phyloP scores from a whole-genome alignment of 1,140 invertebrate genomes.

The Paraescarpia echinospica region DNA sequence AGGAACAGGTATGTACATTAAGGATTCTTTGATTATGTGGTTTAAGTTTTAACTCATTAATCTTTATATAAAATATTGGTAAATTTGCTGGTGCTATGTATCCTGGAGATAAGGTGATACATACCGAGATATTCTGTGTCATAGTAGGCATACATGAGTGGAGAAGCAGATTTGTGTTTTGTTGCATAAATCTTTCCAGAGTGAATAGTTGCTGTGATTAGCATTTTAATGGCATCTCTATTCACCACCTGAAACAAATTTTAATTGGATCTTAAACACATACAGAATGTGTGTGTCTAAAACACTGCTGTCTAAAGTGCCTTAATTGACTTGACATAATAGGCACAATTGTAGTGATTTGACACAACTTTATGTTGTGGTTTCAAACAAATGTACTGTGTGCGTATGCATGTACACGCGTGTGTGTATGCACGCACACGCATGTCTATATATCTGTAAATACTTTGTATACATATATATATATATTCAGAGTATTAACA shows the following conservation, averaged over 20 bases:
- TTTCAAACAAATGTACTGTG: background rate
- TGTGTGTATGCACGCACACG: too few relatives aligned
- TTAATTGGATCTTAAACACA: too few relatives aligned
- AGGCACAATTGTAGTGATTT: background rate
- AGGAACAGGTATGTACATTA: too few relatives aligned
- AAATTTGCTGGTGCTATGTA: constrained; percentile 5
- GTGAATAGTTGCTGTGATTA: constrained; percentile 70
- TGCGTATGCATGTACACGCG: background rate
- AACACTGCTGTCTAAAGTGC: too few relatives aligned
- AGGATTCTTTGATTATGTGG: too few relatives aligned
- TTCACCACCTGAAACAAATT: constrained; percentile 43
- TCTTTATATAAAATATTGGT: too few relatives aligned
- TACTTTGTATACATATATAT: too few relatives aligned
- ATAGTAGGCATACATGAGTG: constrained; percentile 84
- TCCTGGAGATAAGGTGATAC: constrained; percentile 17
- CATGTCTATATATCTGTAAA: background rate
- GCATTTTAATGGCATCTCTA: constrained; percentile 52
- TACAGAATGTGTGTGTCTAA: background rate
- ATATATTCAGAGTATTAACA: too few relatives aligned
- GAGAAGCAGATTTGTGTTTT: constrained; percentile 64
- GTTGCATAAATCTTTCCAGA: constrained; percentile 72
- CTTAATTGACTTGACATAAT: too few relatives aligned
- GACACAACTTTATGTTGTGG: background rate
- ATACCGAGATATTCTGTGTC: constrained; percentile 77
- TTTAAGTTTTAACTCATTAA: too few relatives aligned